phyloP scores from a whole-genome alignment of 2,888 invertebrate species.

The Augiades crinisus region DNA sequence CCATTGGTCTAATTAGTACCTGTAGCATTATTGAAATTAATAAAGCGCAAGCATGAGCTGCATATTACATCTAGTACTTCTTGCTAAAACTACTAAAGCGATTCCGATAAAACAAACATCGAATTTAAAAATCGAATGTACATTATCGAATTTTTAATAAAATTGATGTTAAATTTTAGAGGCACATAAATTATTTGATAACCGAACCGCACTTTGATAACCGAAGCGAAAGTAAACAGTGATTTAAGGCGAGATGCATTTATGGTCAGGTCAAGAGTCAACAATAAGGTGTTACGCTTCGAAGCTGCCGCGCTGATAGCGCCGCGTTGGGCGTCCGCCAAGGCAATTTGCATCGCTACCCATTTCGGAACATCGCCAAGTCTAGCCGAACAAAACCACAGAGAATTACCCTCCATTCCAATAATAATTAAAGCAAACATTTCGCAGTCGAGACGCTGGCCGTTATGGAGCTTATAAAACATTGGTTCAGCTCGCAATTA shows the following conservation, averaged over 20 bases:
- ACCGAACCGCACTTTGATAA: too few species aligned
- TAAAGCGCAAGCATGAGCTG: too few species aligned
- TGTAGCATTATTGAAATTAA: too few species aligned
- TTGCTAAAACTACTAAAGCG: too few species aligned
- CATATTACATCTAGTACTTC: too few species aligned
- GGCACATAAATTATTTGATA: too few species aligned
- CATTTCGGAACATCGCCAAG: conserved; percentile 81
- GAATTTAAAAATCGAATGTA: too few species aligned
- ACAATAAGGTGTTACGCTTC: conserved; percentile 54
- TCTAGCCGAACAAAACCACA: conserved; percentile 81
- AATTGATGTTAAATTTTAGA: not conserved
- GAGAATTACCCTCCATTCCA: conserved; percentile 81
- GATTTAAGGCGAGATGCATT: not conserved
- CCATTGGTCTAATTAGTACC: too few species aligned
- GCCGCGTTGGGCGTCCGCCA: conserved; percentile 79
- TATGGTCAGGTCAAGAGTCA: conserved; percentile 51
- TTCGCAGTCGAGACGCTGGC: conserved; percentile 74
- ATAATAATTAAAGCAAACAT: conserved; percentile 82
- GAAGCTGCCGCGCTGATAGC: conserved; percentile 62
- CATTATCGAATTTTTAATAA: not conserved
- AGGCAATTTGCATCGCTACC: conserved; percentile 81
- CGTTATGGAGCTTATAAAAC: conserved; percentile 80
- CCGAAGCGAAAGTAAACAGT: too few species aligned
- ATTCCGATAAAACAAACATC: too few species aligned
- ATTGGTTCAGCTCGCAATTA: conserved; percentile 76